These are phyloP conservation scores for Mechanitis messenoides DNA, from an alignment of 2,888 invertebrate species.

Conservation along the genomic window DNA sequence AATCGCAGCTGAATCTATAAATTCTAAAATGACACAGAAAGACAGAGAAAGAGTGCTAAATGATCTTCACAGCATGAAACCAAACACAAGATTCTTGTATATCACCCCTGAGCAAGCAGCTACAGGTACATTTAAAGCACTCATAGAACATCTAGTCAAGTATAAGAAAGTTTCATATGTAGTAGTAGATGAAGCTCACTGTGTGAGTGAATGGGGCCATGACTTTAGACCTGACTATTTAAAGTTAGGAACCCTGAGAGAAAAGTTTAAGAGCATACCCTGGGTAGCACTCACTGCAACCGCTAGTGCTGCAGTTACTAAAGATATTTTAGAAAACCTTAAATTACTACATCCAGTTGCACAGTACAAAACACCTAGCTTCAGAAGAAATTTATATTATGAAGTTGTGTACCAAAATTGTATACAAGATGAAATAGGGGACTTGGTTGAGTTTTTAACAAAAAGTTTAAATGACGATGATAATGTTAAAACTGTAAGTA, in stretches of 20 bases:
- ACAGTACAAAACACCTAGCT: conserved; percentile 90
- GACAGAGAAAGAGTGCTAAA: conserved; percentile 86
- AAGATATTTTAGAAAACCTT: conserved; percentile 88
- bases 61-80: conserved; percentile 84
- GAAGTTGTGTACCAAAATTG: conserved; percentile 94
- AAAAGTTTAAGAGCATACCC: conserved; percentile 80
- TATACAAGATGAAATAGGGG: conserved; percentile 86
- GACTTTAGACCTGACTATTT: conserved; percentile 97
- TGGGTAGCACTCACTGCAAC: conserved; percentile 98
- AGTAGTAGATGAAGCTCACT: conserved; percentile 98
- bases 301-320: conserved; percentile 85
- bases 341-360: conserved; percentile 80
- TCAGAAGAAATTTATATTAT: conserved; percentile 94
- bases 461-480: conserved; percentile 79
- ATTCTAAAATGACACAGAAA: conserved; percentile 89
- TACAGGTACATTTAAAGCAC: conserved; percentile 82
- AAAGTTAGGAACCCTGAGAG: conserved; percentile 82
- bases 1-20: conserved; percentile 91
- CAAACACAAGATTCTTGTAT: conserved; percentile 90
- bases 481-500: conserved; percentile 66
- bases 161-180: conserved; percentile 90
- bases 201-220: conserved; percentile 99
- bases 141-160: conserved; percentile 82
- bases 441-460: conserved; percentile 85
- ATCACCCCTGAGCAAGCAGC: conserved; percentile 98